These are phyloP conservation scores for Enteromius anoplus DNA, from an alignment of 2,797 vertebrate genomes.

Conservation along the genomic window DNA sequence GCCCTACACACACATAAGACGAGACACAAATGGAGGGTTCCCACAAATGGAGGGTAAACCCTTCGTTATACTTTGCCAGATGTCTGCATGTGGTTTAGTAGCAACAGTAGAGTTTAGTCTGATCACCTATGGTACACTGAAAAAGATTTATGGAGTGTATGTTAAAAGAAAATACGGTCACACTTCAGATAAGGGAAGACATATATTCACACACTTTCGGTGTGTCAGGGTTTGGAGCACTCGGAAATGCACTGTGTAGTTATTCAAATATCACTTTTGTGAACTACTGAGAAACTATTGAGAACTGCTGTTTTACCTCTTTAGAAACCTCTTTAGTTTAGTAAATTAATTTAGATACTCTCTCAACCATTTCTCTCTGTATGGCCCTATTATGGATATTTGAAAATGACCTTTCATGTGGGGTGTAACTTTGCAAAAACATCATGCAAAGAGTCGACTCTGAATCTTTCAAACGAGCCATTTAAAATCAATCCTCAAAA, in stretches of 20 bases:
- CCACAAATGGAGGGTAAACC: slow-evolving; percentile 7
- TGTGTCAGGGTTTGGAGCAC: background rate
- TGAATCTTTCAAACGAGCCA: too few species aligned
- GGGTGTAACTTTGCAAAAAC: too few species aligned
- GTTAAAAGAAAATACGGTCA: background rate
- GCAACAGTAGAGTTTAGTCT: background rate
- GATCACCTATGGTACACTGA: slow-evolving; percentile 9
- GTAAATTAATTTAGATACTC: background rate
- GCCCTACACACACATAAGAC: slow-evolving; percentile 17
- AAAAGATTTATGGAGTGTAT: background rate
- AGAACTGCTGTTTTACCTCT: background rate
- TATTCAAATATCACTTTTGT: background rate
- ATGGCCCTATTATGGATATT: too few species aligned
- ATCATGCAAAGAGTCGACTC: too few species aligned
- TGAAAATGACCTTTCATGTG: too few species aligned
- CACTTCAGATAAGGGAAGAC: background rate
- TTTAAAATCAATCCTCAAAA: too few species aligned
- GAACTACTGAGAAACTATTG: background rate
- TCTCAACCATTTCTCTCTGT: background rate
- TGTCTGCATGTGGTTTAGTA: background rate
- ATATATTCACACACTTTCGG: background rate
- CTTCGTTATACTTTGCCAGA: slow-evolving; percentile 41
- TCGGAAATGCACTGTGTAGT: background rate
- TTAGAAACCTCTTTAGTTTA: background rate
- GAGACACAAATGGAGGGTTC: slow-evolving; percentile 6